These are phyloP conservation scores for Yponomeuta cagnagella DNA, from an alignment of 2,888 invertebrate species.

Conservation along the genomic window DNA sequence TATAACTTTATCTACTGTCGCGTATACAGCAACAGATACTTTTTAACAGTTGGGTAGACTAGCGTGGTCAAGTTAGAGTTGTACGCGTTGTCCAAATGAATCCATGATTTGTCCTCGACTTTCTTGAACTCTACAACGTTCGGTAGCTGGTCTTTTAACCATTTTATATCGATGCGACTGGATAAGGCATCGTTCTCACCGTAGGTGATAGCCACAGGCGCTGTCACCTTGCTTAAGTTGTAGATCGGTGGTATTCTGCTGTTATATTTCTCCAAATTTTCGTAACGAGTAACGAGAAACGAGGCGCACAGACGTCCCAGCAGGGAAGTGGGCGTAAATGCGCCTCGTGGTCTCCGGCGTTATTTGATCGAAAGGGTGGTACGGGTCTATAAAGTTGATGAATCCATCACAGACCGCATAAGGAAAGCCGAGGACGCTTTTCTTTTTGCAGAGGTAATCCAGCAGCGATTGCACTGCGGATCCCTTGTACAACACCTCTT, in stretches of 20 bases:
- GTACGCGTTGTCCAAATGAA: neutral
- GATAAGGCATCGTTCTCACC: neutral
- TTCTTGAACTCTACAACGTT: neutral
- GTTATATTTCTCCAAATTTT: neutral
- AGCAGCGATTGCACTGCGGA: neutral
- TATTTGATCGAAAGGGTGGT: neutral
- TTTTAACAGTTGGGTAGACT: neutral
- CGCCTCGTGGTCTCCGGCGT: neutral
- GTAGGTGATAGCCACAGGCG: neutral
- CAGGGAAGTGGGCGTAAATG: constrained; percentile 3
- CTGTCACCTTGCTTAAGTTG: neutral
- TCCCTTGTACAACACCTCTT: neutral
- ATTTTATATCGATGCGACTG: neutral
- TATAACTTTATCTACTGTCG: no score
- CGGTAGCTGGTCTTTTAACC: neutral
- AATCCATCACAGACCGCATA: neutral
- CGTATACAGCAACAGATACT: no score
- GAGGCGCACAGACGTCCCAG: constrained; percentile 4
- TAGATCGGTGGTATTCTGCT: neutral
- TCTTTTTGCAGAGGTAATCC: neutral
- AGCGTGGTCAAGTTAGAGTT: neutral
- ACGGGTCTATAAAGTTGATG: neutral
- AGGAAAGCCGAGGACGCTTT: neutral
- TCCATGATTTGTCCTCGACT: neutral
- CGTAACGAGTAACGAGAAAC: neutral